Base-by-base conservation (phyloP, 2,888 invertebrate genomes). In the Junonia oenone region DNA sequence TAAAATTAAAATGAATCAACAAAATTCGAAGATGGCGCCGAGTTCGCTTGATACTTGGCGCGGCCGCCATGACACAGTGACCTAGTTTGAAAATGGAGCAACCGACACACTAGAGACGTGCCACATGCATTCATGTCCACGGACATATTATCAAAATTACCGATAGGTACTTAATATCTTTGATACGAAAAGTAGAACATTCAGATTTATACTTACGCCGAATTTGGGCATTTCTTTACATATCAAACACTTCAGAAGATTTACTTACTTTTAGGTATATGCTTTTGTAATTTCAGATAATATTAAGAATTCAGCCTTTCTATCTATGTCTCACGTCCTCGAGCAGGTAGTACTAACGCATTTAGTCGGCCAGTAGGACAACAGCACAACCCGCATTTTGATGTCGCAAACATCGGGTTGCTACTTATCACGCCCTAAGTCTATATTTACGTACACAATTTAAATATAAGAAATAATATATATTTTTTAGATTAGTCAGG, bases 41-140 rank as follows among this genome's bases (percentile, higher is more conserved):
- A 73, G 73, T 77, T 79, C 77, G 76, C 73, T 68, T 75, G 75
- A 76, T 81, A 80, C 78, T 83, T 79, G 80, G 77, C 78, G 81
- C 80, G 81, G 79, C 81, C 78, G 83, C 82, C 82, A 77, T 82
- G 89, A 88, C 90, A 89, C 75, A 75, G 76, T 90, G 81, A 89
- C 90, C 90, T 72, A 89, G 82, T 89, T 90, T 84, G 77, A 81
- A 90, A 88, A 89, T 87, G 88, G 86, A 88, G 86, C 86, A 81
- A 75, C 76, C 81, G 83, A 61, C 64, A 62, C 62, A 65, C 62
- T 63, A 62, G 62, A 62, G 57, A 54, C 59, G 55, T 58, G 57
- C 63, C 62, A 62, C 63, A 62, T 59, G 52, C 62, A 63, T 50
- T 52, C 29, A 52, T 51, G 45, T 55, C 55, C 57, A 57, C 49